Evolutionary conservation across 92 coral and sea anemone species (phyloP), one percentile per base, ranked within the genome.

Genomic region (Palythoa grandiflora): DNA sequence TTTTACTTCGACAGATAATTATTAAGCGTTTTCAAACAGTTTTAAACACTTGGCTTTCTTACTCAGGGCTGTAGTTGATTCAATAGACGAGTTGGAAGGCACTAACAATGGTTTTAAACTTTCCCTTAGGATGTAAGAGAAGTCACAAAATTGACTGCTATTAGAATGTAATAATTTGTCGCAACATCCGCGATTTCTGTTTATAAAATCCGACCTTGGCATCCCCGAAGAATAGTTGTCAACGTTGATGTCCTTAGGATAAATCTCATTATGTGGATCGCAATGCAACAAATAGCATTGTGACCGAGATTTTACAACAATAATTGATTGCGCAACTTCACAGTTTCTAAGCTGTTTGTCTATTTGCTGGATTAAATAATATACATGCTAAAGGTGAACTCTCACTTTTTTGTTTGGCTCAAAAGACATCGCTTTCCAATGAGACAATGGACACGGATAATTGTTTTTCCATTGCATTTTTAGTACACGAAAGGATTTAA

Each of bases 311-410:
- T 78, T 54, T 19, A 37, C 35, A 38, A 66, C 86, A 81, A 81
- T 81, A 47, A n/a, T 11, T 17, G 51, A 21, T 19, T 63, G 55
- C 65, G 20, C 84, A 79, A 21, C 5, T 39, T 81, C 76, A 15
- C 60, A 81, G 86, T 75, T 81, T 15, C 28, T 6, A 65, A 10
- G 71, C 75, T 81, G 75, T 81, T 81, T 81, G 86, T 81, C 66
- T 40, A 2, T 63, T 51, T 48, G 71, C 9, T 51, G 86, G 53
- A 81, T 81, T 81, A 66, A 81, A 81, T 81, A 81, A 81, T 81
- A 81, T 81, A 81, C 86, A 81, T 81, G 76, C 47, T 57, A 8
- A 81, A 65, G 38, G 28, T 48, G 60, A 81, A 17, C 47, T 40
- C 75, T 81, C 86, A 75, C 36, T 0, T 48, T 13, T 19, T 28